Conservation (phyloP, 2,888 invertebrate species). For the Drosophila longiperda region DNA sequence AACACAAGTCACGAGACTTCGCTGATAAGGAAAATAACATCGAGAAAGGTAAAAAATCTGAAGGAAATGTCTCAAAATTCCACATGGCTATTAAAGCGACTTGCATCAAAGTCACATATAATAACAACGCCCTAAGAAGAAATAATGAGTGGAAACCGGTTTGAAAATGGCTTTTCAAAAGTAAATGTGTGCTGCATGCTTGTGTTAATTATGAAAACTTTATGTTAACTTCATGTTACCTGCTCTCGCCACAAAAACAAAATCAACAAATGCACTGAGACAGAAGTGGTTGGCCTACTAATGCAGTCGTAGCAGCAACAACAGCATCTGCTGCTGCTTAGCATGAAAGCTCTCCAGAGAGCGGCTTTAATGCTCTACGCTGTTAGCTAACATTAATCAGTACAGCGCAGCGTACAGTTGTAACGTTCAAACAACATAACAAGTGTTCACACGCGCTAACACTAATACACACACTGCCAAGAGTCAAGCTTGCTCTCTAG, state of each 20-base stretch:
- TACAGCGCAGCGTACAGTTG: constrained; percentile 52
- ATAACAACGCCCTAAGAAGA: constrained; percentile 58
- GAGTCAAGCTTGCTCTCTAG: constrained; percentile 55
- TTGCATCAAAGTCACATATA: constrained; percentile 46
- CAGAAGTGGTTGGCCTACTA: constrained; percentile 74
- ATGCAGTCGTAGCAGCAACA: constrained; percentile 58
- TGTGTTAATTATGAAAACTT: constrained; percentile 63
- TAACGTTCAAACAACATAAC: constrained; percentile 32
- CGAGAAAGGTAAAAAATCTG: constrained; percentile 4
- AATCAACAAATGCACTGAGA: constrained; percentile 55
- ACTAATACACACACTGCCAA: constrained; percentile 21
- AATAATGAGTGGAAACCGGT: constrained; percentile 56
- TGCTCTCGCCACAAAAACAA: constrained; percentile 42
- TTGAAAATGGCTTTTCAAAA: constrained; percentile 62
- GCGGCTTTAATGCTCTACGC: constrained; percentile 36
- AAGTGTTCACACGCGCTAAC: constrained; percentile 25
- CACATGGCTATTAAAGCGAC: constrained; percentile 37
- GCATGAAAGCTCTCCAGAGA: constrained; percentile 32
- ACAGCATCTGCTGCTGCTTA: constrained; percentile 26
- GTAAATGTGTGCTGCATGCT: constrained; percentile 48
- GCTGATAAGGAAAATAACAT: constrained; percentile 38
- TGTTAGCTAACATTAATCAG: constrained; percentile 44
- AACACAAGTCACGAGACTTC: constrained; percentile 63
- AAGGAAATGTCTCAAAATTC: constrained; percentile 52
- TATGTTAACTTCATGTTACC: constrained; percentile 35